phyloP scores from a whole-genome alignment of 2,797 vertebrate genomes.

The Octomys mimax region DNA sequence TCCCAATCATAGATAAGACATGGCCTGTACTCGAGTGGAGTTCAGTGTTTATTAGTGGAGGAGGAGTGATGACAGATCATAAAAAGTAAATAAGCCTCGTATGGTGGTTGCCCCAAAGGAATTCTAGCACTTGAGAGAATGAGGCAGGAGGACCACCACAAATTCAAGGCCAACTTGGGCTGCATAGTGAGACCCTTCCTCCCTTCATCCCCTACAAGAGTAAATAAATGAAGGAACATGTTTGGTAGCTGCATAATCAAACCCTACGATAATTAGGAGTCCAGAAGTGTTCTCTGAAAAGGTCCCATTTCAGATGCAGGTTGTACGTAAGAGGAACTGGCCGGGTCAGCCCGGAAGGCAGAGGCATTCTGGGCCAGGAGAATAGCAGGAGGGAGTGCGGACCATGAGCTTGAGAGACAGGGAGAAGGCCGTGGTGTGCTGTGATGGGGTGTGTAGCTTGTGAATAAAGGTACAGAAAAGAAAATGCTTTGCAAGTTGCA shows the following conservation, averaged over 20 bases:
- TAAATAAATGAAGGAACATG: neutral
- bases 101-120: too few relatives aligned
- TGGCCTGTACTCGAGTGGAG: neutral
- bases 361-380: neutral
- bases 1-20: neutral
- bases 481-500: neutral
- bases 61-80: neutral
- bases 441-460: neutral
- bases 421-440: too few relatives aligned
- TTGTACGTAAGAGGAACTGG: neutral
- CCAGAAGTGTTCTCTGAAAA: neutral
- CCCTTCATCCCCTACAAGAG: neutral
- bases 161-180: neutral
- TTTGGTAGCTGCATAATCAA: neutral
- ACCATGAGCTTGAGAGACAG: neutral
- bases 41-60: neutral
- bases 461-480: neutral
- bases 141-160: neutral
- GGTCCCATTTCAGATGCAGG: neutral
- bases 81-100: too few relatives aligned
- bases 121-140: neutral
- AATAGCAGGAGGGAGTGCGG: accelerated
- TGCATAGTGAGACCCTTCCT: neutral
- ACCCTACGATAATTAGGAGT: neutral
- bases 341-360: neutral